A percentile compares a stretch with the other conserved stretches of the same genome.
These are phyloP conservation scores for Sciaenops ocellatus DNA, from an alignment of 2,797 vertebrate genomes.

Conservation along the genomic window DNA sequence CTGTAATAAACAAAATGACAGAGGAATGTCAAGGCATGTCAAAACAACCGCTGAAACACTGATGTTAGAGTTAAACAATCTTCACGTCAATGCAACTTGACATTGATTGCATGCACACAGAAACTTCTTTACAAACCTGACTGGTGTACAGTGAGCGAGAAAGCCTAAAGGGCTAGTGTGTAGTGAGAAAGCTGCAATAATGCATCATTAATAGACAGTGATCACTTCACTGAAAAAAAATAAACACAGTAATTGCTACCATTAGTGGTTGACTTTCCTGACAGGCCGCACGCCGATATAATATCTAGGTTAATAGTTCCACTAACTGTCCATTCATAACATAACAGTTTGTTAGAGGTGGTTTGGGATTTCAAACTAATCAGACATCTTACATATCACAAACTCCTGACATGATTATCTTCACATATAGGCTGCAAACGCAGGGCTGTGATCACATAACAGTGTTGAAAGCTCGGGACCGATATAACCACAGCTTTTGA, in stretches of 20 bases:
- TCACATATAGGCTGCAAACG: constrained; percentile 50
- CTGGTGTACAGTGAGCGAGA: constrained; percentile 32
- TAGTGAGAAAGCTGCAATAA: constrained; percentile 23
- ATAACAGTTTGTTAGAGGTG: background rate
- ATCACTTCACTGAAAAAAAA: constrained; percentile 7
- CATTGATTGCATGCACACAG: constrained; percentile 81
- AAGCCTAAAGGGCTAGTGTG: constrained; percentile 21
- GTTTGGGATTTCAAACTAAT: constrained; percentile 25
- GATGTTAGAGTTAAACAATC: constrained; percentile 66
- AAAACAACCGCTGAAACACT: constrained; percentile 18
- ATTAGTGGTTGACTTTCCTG: constrained; percentile 10
- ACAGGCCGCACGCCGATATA: constrained; percentile 4
- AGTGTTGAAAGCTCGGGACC: constrained; percentile 60
- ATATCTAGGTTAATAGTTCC: constrained; percentile 4
- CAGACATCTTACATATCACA: constrained; percentile 16
- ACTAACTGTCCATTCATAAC: constrained; percentile 16
- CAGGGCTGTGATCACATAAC: constrained; percentile 55
- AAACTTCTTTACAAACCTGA: constrained; percentile 52
- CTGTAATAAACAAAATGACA: constrained; percentile 76
- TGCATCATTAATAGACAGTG: background rate
- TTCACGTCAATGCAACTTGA: constrained; percentile 78
- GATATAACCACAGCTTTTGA: constrained; percentile 66
- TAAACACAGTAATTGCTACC: background rate
- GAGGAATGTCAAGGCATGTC: constrained; percentile 23
- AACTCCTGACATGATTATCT: constrained; percentile 52